These are phyloP conservation scores for Cranoglanis bouderius DNA, from an alignment of 2,113 vertebrate genomes.

Conservation along the genomic window DNA sequence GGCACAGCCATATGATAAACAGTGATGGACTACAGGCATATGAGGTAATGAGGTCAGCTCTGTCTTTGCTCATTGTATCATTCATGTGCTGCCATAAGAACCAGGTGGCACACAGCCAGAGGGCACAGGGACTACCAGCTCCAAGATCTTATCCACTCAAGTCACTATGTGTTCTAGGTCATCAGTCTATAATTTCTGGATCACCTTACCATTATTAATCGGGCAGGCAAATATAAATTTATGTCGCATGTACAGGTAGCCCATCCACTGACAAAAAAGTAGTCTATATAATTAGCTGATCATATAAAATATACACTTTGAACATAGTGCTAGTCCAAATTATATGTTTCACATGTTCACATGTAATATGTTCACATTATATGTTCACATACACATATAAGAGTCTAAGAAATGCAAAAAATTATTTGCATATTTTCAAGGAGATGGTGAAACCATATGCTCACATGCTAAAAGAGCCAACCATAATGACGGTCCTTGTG, in stretches of 20 bases:
- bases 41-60: not conserved
- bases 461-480: not conserved
- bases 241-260: not conserved
- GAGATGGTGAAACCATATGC: not conserved
- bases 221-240: not conserved
- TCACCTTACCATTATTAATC: conserved; percentile 28
- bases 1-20: not conserved
- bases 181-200: not conserved
- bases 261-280: not conserved
- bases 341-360: not conserved
- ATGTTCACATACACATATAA: not conserved
- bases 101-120: conserved; percentile 26
- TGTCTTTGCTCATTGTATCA: conserved; percentile 33
- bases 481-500: not conserved
- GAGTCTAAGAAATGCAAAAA: not conserved
- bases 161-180: not conserved
- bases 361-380: no score
- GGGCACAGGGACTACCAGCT: conserved; percentile 34
- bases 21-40: not conserved
- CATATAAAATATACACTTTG: not conserved
- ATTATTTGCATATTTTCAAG: not conserved
- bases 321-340: not conserved
- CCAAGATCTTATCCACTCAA: conserved; percentile 14
- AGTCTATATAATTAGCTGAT: not conserved
- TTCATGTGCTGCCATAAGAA: conserved; percentile 44